Evolutionary conservation across 2,113 vertebrate species (phyloP).

Genomic region (Neogale vison): DNA sequence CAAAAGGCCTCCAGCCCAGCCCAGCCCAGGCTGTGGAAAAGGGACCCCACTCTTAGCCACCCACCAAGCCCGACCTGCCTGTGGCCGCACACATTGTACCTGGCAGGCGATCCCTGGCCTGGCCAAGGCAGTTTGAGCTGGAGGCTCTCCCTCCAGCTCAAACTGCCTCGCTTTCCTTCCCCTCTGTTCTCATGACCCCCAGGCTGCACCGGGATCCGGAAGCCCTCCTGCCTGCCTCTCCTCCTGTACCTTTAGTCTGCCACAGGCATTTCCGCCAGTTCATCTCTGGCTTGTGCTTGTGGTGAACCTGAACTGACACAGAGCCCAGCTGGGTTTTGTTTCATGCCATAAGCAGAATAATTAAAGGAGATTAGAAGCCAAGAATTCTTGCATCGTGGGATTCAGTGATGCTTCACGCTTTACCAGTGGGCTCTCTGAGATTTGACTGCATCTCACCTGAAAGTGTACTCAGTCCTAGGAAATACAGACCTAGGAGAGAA

Average conservation of each 20-base stretch:
- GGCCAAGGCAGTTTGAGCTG: neutral
- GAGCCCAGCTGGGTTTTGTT: neutral
- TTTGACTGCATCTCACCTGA: neutral
- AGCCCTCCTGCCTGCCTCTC: neutral
- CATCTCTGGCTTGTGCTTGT: neutral
- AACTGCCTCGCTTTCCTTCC: neutral
- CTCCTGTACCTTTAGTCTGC: neutral
- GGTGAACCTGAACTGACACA: neutral
- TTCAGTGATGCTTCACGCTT: neutral
- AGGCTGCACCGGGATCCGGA: neutral
- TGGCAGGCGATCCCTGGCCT: neutral
- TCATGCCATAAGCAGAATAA: neutral
- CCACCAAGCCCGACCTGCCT: accelerated
- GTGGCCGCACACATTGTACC: no score
- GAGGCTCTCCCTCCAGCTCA: neutral
- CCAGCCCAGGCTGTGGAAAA: neutral
- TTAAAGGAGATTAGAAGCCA: neutral
- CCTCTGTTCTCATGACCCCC: neutral
- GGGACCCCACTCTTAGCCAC: neutral
- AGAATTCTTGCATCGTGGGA: neutral
- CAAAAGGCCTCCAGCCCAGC: neutral
- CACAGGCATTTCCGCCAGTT: neutral
- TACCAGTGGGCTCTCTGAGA: neutral
- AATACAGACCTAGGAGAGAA: neutral
- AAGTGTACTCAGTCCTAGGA: neutral